Evolutionary conservation across 2,888 invertebrate genomes (phyloP).

Genomic region (Ormyrus nitidulus): DNA sequence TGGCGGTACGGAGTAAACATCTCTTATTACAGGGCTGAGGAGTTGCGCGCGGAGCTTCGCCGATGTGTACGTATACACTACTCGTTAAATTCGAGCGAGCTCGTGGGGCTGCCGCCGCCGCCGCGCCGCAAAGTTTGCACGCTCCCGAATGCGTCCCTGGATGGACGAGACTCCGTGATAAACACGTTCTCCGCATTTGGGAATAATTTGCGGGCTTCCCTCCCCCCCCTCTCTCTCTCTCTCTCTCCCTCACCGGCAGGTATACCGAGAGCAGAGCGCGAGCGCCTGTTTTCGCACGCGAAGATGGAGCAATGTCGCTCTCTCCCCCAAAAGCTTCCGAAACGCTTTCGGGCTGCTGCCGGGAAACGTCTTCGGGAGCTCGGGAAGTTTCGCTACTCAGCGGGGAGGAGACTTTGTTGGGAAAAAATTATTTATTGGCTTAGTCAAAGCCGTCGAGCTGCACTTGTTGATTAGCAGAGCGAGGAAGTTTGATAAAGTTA

Average conservation of each 20-base stretch:
- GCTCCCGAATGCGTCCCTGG: conserved; percentile 38
- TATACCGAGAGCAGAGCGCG: neutral
- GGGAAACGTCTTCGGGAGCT: conserved; percentile 5
- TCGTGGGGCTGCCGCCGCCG: neutral
- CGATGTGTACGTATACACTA: neutral
- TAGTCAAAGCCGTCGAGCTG: no score
- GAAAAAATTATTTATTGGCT: conserved; percentile 21
- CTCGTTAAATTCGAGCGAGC: conserved; percentile 33
- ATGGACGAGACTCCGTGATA: conserved; percentile 41
- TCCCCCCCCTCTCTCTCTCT: no score
- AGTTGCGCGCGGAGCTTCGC: conserved; percentile 19
- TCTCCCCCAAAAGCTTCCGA: neutral
- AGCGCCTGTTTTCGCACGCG: neutral
- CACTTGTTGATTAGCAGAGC: no score
- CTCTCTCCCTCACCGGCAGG: neutral
- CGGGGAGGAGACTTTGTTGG: neutral
- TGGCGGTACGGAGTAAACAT: conserved; percentile 49
- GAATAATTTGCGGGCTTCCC: conserved; percentile 47
- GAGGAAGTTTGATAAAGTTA: no score
- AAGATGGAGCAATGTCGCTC: neutral
- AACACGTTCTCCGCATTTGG: conserved; percentile 46
- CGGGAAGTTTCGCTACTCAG: neutral
- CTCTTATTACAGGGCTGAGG: conserved; percentile 46
- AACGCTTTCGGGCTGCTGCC: neutral
- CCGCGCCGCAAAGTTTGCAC: conserved; percentile 33